A percentile compares a stretch with the other conserved stretches of the same genome.
These are phyloP conservation scores for Brachystomella parvula DNA, from an alignment of 1,140 invertebrate species.

Conservation along the genomic window DNA sequence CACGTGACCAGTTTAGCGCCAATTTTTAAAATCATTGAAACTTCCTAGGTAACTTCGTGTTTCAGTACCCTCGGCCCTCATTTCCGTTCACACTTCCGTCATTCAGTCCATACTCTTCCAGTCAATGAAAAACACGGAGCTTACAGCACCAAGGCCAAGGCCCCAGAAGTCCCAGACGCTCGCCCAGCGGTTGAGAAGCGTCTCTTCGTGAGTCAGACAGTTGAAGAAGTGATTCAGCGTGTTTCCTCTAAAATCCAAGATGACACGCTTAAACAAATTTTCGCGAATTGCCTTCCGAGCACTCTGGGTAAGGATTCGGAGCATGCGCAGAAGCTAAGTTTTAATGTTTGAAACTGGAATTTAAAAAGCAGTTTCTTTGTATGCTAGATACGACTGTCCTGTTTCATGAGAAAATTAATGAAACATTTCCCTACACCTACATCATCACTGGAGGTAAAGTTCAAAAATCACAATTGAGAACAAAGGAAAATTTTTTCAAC, in stretches of 20 bases:
- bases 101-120: not conserved
- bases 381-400: too few species aligned
- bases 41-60: not conserved
- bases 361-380: too few species aligned
- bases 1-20: too few species aligned
- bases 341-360: too few species aligned
- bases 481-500: too few species aligned
- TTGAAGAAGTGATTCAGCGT: not conserved
- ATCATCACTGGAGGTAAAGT: too few species aligned
- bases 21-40: too few species aligned
- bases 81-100: too few species aligned
- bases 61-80: not conserved
- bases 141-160: not conserved
- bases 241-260: conserved; percentile 1
- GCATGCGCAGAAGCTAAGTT: too few species aligned
- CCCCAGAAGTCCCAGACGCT: not conserved
- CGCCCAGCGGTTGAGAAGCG: not conserved
- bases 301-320: conserved; percentile 17
- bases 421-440: too few species aligned
- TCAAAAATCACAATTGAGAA: too few species aligned
- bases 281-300: conserved; percentile 16
- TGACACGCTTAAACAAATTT: conserved; percentile 6
- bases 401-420: too few species aligned
- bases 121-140: not conserved
- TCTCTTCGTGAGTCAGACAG: not conserved